Evolutionary conservation across 2,113 vertebrate genomes (phyloP).

Genomic region (Laticauda colubrina): DNA sequence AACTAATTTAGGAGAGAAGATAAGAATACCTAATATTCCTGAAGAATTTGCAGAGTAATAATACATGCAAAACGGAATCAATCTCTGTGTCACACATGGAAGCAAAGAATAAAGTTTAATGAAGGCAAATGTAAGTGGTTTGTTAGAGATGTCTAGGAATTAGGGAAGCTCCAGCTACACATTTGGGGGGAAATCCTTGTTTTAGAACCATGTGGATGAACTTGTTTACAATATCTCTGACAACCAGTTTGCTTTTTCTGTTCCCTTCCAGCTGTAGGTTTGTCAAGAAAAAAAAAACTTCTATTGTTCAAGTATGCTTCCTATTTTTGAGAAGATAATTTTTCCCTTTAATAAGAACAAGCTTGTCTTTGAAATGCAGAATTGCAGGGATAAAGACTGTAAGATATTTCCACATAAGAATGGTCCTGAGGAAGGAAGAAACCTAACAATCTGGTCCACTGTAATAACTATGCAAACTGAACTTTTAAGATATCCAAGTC

Average conservation of each 20-base stretch:
- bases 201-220: not conserved
- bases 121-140: conserved; percentile 5
- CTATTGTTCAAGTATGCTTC: conserved; percentile 1
- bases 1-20: not conserved
- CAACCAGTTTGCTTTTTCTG: not conserved
- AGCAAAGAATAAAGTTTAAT: conserved; percentile 7
- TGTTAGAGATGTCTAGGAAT: conserved; percentile 44
- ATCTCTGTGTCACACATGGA: not conserved
- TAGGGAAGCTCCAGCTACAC: conserved; percentile 27
- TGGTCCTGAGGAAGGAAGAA: not conserved
- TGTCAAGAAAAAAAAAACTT: not conserved
- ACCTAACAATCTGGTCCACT: not conserved
- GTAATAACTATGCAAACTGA: not conserved
- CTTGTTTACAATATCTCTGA: conserved; percentile 6
- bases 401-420: not conserved
- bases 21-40: not conserved
- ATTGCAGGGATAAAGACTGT: not conserved
- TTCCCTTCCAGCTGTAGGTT: not conserved
- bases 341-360: not conserved
- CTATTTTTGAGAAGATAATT: conserved; percentile 1
- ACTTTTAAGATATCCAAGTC: not conserved
- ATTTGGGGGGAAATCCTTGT: conserved; percentile 11
- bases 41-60: not conserved
- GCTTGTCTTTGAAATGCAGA: not conserved
- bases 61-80: not conserved